Conservation (phyloP, 2,113 vertebrate species). For the Pterocles orientalis region DNA sequence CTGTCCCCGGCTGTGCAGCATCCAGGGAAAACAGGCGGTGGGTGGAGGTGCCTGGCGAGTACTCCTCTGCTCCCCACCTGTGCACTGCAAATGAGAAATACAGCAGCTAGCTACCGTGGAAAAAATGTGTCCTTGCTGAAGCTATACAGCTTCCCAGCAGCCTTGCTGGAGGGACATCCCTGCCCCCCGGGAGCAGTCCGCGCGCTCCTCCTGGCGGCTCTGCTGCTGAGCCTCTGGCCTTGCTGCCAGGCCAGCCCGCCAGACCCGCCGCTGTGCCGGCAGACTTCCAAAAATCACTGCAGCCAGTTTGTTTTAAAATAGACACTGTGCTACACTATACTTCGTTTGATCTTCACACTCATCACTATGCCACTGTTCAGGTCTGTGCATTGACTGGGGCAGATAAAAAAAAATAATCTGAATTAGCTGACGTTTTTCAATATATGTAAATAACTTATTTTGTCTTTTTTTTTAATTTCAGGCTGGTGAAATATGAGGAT, state of each 20-base stretch:
- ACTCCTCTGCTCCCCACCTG: background rate
- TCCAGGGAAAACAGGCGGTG: background rate
- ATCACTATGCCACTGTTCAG: background rate
- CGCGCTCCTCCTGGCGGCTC: slow-evolving; percentile 34
- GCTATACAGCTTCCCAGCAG: background rate
- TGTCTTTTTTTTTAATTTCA: background rate
- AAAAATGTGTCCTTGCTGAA: background rate
- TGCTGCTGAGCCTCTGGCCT: background rate
- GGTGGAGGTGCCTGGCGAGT: background rate
- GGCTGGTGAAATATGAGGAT: background rate
- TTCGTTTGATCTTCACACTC: background rate
- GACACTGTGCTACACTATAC: background rate
- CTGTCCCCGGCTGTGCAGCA: background rate
- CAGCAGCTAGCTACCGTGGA: background rate
- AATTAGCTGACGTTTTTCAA: background rate
- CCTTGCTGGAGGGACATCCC: background rate
- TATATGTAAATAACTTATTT: background rate
- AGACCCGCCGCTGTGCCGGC: background rate
- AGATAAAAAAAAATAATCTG: background rate
- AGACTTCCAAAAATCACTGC: background rate
- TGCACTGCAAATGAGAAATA: background rate
- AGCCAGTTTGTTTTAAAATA: background rate
- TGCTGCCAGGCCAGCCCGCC: background rate
- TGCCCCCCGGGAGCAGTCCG: background rate
- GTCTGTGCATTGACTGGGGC: background rate